Evolutionary conservation across 1,140 invertebrate species (phyloP).

Genomic region (Melitaea cinxia): DNA sequence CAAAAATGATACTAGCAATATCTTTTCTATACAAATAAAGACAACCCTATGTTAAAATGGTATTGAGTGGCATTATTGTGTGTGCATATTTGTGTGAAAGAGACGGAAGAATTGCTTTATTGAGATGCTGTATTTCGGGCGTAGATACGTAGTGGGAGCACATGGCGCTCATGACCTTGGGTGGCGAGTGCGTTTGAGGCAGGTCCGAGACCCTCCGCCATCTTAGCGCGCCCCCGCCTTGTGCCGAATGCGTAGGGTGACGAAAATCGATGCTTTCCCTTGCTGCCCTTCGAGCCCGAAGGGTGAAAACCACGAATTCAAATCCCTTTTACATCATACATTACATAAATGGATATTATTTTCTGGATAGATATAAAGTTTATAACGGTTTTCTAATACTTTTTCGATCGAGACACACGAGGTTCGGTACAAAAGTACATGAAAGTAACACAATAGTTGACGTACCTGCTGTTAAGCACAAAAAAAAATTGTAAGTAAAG

Average conservation of each 20-base stretch:
- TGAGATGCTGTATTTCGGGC: slow-evolving; percentile 72
- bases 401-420: background rate
- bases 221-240: slow-evolving; percentile 64
- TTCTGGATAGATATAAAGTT: background rate
- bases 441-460: no score
- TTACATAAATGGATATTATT: background rate
- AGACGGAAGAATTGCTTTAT: slow-evolving; percentile 49
- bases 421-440: no score
- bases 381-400: background rate
- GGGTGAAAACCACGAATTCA: slow-evolving; percentile 55
- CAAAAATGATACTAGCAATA: background rate
- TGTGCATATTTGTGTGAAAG: slow-evolving; percentile 38
- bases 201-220: slow-evolving; percentile 71
- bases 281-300: slow-evolving; percentile 59
- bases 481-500: no score
- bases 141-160: slow-evolving; percentile 53
- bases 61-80: slow-evolving; percentile 62
- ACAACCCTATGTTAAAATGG: slow-evolving; percentile 60
- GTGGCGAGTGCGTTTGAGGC: slow-evolving; percentile 65
- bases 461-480: no score
- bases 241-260: slow-evolving; percentile 58
- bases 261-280: slow-evolving; percentile 77
- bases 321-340: slow-evolving; percentile 41
- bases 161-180: slow-evolving; percentile 74
- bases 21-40: slow-evolving; percentile 9